Conservation (phyloP, 2,888 invertebrate species). For the Zaprionus bogoriensis region DNA sequence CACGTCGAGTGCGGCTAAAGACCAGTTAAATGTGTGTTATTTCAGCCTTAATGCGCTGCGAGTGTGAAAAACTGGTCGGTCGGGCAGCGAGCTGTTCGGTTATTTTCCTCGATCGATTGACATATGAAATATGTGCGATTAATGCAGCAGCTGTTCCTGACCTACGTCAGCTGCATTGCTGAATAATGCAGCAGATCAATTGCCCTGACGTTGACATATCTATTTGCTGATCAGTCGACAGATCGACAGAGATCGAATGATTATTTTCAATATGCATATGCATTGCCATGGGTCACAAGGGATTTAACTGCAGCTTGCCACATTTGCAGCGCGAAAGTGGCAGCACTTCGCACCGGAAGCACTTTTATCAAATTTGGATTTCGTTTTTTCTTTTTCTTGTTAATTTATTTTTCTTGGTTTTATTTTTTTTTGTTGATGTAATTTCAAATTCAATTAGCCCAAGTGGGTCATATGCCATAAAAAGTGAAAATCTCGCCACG, state of each 20-base stretch:
- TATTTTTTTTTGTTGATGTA: slow-evolving; percentile 13
- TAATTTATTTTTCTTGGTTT: slow-evolving; percentile 4
- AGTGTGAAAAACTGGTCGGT: slow-evolving; percentile 39
- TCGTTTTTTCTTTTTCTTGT: not conserved
- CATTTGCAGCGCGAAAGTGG: not conserved
- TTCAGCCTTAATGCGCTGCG: slow-evolving; percentile 39
- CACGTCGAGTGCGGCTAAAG: slow-evolving; percentile 34
- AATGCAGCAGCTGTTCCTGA: slow-evolving; percentile 36
- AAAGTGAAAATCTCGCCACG: slow-evolving; percentile 61
- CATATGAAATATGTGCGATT: slow-evolving; percentile 40
- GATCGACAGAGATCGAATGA: too few relatives aligned
- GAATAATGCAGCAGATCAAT: slow-evolving; percentile 2
- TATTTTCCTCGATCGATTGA: slow-evolving; percentile 65
- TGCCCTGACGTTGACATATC: not conserved
- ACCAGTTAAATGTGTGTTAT: slow-evolving; percentile 51
- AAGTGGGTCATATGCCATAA: slow-evolving; percentile 17
- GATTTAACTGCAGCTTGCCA: too few relatives aligned
- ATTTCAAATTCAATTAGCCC: slow-evolving; percentile 59
- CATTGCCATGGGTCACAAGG: too few relatives aligned
- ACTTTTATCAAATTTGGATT: slow-evolving; percentile 42
- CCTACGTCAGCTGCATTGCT: slow-evolving; percentile 39
- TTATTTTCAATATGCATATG: too few relatives aligned
- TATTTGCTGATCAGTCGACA: too few relatives aligned
- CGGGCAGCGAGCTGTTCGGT: slow-evolving; percentile 21
- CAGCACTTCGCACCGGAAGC: slow-evolving; percentile 29